These are phyloP conservation scores for Rhinichthys osculus DNA, from an alignment of 2,797 vertebrate species.

Conservation along the genomic window DNA sequence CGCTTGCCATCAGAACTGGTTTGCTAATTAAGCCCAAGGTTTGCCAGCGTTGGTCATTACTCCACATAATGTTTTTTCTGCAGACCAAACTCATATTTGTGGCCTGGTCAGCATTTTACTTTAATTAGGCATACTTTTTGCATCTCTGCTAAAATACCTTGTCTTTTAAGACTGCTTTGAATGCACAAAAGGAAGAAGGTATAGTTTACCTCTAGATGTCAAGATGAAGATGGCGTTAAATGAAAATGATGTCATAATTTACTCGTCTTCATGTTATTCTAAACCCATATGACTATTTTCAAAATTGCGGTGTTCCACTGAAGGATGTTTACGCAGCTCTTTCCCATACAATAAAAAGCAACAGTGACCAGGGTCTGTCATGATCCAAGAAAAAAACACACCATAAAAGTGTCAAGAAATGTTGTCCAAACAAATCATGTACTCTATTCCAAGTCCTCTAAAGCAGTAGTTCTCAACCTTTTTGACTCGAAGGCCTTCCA, in stretches of 20 bases:
- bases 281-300: background rate
- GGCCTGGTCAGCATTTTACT: conserved; percentile 78
- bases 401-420: conserved; percentile 9
- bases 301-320: conserved; percentile 1
- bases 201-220: background rate
- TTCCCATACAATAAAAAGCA: conserved; percentile 32
- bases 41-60: conserved; percentile 80
- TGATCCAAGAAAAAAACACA: background rate
- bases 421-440: background rate
- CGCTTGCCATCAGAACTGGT: conserved; percentile 78
- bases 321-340: conserved; percentile 14
- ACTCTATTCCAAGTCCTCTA: background rate
- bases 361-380: conserved; percentile 11
- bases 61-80: conserved; percentile 83
- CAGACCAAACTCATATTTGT: conserved; percentile 77
- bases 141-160: conserved; percentile 28
- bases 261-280: background rate
- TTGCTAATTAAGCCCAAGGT: conserved; percentile 83
- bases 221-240: background rate
- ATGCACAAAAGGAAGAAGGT: background rate
- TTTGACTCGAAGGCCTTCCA: background rate
- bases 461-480: conserved; percentile 3
- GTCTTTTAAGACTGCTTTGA: background rate
- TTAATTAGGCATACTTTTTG: conserved; percentile 74
- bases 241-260: background rate